Base-by-base conservation (phyloP, 2,113 vertebrate genomes). In the Erpornis zantholeuca region DNA sequence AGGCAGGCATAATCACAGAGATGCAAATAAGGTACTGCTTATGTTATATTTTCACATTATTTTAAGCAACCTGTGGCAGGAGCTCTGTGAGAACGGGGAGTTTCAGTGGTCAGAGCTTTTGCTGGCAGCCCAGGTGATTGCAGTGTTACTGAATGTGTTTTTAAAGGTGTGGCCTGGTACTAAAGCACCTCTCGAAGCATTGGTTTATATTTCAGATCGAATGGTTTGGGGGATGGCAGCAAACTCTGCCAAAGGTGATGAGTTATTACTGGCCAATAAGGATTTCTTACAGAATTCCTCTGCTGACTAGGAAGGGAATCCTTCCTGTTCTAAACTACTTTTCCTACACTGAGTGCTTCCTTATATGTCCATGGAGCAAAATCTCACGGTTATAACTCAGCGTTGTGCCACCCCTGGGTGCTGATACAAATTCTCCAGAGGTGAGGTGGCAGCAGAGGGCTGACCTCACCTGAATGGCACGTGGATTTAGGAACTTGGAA, bases 321-420 rank as follows among this genome's bases (percentile, higher is more conserved):
- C 31, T 61, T 56, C 14, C 27, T 65, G 2, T 47, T 56, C 12
- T 18, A 73, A 54, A 36, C 29, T 27, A 2, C 9, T 53, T 82
- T 45, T 61, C 27, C 47, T 33, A 1, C 24, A 5, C 60, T 9
- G 33, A 63, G 7, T 44, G n/a, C 24, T 66, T 83, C 64, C 38
- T 61, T 24, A 0, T 9, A 1, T 3, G 7, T 33, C n/a, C 15
- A 5, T 2, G 10, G 52, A 20, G 60, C 29, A 29, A 50, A 82
- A 31, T 11, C 47, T 40, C 35, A 12, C 6, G 13, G 1, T 1
- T 68, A 28, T 33, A 82, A 3, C 50, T 90, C 44, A 4, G 44
- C 0, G 0, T 7, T 81, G 24, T 49, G 40, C 57, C 86, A 19
- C 45, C 6, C 1, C 3, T 29, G 6, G 1, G 3, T n/a, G 77